Evolutionary conservation across 1,140 invertebrate species (phyloP).

Genomic region (Lucilia cuprina): DNA sequence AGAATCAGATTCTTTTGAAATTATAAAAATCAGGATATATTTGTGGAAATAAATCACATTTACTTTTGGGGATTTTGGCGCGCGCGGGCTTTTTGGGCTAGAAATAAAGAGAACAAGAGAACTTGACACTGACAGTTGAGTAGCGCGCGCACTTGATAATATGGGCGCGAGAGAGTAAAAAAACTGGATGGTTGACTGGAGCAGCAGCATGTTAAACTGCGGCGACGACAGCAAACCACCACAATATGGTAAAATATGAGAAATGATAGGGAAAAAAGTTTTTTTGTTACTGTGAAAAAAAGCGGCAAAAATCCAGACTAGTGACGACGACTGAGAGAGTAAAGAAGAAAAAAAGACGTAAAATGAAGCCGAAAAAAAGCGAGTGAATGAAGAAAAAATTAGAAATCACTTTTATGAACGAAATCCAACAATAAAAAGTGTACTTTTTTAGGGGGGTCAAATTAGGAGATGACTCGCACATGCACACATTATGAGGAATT

Average conservation of each 20-base stretch:
- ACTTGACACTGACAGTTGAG: constrained; percentile 36
- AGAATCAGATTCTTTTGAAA: constrained; percentile 50
- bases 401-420: constrained; percentile 20
- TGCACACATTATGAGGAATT: not conserved
- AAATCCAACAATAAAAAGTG: not conserved
- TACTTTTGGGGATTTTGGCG: constrained; percentile 54
- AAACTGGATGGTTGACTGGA: constrained; percentile 23
- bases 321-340: constrained; percentile 42
- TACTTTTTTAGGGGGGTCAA: not conserved
- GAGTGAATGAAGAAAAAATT: constrained; percentile 38
- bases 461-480: not conserved
- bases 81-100: constrained; percentile 54
- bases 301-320: constrained; percentile 39
- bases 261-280: constrained; percentile 24
- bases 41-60: constrained; percentile 43
- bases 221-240: constrained; percentile 19
- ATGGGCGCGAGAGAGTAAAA: constrained; percentile 38
- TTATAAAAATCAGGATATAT: constrained; percentile 45
- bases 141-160: constrained; percentile 33
- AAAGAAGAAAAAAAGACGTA: constrained; percentile 18
- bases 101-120: constrained; percentile 32
- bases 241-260: constrained; percentile 23
- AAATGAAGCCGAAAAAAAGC: constrained; percentile 39
- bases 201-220: constrained; percentile 6
- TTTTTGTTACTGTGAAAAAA: constrained; percentile 30